Conservation (phyloP, 2,888 invertebrate species). For the Pseudanteris insignis region DNA sequence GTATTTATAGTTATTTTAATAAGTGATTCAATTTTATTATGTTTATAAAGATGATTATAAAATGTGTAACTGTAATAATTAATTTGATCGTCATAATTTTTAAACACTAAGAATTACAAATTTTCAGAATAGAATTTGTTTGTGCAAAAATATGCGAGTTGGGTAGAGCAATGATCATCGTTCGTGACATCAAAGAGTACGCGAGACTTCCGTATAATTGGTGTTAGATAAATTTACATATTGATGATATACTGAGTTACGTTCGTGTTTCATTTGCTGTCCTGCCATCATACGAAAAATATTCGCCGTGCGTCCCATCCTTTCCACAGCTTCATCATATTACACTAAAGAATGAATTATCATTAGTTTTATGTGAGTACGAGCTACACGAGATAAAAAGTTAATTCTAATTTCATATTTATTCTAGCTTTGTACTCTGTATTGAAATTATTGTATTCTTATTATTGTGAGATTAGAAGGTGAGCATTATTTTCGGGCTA, state of each 20-base stretch:
- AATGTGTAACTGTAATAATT: too few species aligned
- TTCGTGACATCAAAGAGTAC: conserved; percentile 63
- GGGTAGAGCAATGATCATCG: conserved; percentile 44
- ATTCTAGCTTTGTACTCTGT: too few species aligned
- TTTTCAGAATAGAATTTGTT: conserved; percentile 5
- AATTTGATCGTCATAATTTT: not conserved
- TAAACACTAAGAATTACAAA: conserved; percentile 5
- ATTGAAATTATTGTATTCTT: too few species aligned
- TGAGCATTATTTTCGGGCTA: too few species aligned
- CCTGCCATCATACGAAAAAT: conserved; percentile 50
- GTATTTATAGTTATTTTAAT: too few species aligned
- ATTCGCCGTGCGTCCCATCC: conserved; percentile 28
- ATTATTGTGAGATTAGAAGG: too few species aligned
- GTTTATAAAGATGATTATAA: too few species aligned
- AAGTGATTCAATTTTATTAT: too few species aligned
- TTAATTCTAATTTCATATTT: too few species aligned
- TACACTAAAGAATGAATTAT: conserved; percentile 32
- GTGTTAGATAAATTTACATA: conserved; percentile 65
- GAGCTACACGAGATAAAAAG: conserved; percentile 2
- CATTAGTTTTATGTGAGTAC: conserved; percentile 23
- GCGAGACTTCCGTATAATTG: conserved; percentile 65
- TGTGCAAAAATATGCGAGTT: conserved; percentile 9
- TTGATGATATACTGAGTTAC: conserved; percentile 63
- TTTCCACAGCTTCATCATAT: conserved; percentile 27
- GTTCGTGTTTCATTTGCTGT: conserved; percentile 55